Percentiles rank a stretch among this genome's conserved stretches.
phyloP scores from a whole-genome alignment of 2,113 vertebrate species.

The Cyprinodon tularosa region DNA sequence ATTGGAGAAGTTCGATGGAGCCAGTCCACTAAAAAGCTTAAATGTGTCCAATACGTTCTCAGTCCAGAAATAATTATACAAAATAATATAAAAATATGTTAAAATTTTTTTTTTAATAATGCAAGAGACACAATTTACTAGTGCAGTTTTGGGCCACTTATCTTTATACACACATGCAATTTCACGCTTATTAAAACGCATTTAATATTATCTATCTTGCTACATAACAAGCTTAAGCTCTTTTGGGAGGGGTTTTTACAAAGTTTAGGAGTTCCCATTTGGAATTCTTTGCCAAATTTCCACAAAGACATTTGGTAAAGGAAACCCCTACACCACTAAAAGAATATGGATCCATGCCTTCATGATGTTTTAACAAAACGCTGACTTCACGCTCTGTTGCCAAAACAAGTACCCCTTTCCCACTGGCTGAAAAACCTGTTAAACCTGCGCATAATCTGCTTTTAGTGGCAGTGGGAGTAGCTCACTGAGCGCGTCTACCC shows the following conservation, averaged over 20 bases:
- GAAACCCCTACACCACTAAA: neutral
- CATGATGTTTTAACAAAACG: neutral
- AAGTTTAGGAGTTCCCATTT: neutral
- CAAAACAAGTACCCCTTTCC: neutral
- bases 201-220: neutral
- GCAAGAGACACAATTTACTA: constrained; percentile 43
- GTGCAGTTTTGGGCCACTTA: constrained; percentile 28
- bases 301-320: neutral
- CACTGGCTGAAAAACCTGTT: too few relatives aligned
- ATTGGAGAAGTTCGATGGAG: neutral
- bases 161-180: constrained; percentile 12
- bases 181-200: neutral
- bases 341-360: neutral
- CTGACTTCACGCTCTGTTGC: neutral
- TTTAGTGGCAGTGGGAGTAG: too few relatives aligned
- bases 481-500: too few relatives aligned
- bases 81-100: neutral
- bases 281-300: neutral
- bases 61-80: neutral
- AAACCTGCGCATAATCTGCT: too few relatives aligned
- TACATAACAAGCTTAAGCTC: neutral
- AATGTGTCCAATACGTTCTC: neutral
- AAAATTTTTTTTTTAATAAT: constrained; percentile 42
- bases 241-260: neutral
- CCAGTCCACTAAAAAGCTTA: neutral